phyloP scores from a whole-genome alignment of 2,797 vertebrate genomes.

The Siniperca scherzeri region DNA sequence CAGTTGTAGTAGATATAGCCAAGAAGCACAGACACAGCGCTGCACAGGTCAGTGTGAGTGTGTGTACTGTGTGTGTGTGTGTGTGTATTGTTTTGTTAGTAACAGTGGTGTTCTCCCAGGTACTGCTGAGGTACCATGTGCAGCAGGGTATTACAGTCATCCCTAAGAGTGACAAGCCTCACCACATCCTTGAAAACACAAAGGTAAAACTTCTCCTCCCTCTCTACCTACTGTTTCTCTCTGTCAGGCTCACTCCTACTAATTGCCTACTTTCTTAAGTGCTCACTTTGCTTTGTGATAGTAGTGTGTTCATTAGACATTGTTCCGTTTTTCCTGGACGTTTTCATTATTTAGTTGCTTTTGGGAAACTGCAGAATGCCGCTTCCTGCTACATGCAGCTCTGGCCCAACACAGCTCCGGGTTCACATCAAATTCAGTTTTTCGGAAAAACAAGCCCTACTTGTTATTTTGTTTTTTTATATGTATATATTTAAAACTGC shows the following conservation, averaged over 20 bases:
- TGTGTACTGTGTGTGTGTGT: not conserved
- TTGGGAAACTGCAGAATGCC: not conserved
- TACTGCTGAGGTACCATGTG: conserved; percentile 84
- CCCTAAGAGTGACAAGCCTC: conserved; percentile 84
- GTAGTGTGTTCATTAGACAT: not conserved
- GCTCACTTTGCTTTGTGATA: not conserved
- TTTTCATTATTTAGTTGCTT: not conserved
- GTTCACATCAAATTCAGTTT: not conserved
- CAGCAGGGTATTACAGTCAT: conserved; percentile 85
- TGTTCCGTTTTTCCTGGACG: not conserved
- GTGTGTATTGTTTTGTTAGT: not conserved
- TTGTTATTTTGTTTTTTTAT: not conserved
- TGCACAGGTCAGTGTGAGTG: conserved; percentile 78
- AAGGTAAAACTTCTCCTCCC: conserved; percentile 75
- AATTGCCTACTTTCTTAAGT: not conserved
- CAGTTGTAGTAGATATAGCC: conserved; percentile 76
- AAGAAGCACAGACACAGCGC: conserved; percentile 76
- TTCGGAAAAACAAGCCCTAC: not conserved
- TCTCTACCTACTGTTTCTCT: not conserved
- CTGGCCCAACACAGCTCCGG: not conserved
- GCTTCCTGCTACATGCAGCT: not conserved
- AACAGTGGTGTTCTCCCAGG: conserved; percentile 61
- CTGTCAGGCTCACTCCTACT: not conserved
- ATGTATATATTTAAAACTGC: too few species aligned
- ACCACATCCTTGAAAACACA: conserved; percentile 87